Evolutionary conservation across 2,797 vertebrate genomes (phyloP).

Genomic region (Eutrigla gurnardus): DNA sequence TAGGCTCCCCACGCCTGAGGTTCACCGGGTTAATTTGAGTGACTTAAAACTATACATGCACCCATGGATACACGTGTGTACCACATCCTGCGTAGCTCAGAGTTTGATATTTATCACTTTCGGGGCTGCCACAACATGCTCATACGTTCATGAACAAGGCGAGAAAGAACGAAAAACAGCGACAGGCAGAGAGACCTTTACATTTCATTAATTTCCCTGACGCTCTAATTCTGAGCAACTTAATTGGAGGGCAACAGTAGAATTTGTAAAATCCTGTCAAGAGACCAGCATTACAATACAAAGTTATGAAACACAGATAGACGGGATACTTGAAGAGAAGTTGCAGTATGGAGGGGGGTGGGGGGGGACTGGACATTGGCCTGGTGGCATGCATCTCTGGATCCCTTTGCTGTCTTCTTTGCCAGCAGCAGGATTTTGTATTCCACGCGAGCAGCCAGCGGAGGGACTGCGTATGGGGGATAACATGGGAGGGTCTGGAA

Average conservation of each 20-base stretch:
- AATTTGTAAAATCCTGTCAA: conserved; percentile 47
- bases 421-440: conserved; percentile 59
- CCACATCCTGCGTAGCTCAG: conserved; percentile 24
- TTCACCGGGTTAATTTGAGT: conserved; percentile 56
- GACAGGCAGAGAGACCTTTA: conserved; percentile 54
- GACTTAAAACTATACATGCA: conserved; percentile 55
- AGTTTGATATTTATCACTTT: conserved; percentile 40
- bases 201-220: conserved; percentile 66
- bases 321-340: conserved; percentile 22
- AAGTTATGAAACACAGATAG: conserved; percentile 32
- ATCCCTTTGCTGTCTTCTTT: conserved; percentile 43
- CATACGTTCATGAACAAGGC: conserved; percentile 28
- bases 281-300: conserved; percentile 33
- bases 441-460: conserved; percentile 51
- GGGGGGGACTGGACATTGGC: conserved; percentile 34
- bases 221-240: conserved; percentile 40
- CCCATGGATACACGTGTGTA: conserved; percentile 13
- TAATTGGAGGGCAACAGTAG: conserved; percentile 55
- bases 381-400: conserved; percentile 34
- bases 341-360: background rate
- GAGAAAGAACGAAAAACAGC: conserved; percentile 43
- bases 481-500: conserved; percentile 45
- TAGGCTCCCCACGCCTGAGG: conserved; percentile 36
- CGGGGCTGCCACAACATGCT: background rate
- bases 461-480: conserved; percentile 40